These are phyloP conservation scores for Rhamnusium bicolor DNA, from an alignment of 2,888 invertebrate genomes.

Conservation along the genomic window DNA sequence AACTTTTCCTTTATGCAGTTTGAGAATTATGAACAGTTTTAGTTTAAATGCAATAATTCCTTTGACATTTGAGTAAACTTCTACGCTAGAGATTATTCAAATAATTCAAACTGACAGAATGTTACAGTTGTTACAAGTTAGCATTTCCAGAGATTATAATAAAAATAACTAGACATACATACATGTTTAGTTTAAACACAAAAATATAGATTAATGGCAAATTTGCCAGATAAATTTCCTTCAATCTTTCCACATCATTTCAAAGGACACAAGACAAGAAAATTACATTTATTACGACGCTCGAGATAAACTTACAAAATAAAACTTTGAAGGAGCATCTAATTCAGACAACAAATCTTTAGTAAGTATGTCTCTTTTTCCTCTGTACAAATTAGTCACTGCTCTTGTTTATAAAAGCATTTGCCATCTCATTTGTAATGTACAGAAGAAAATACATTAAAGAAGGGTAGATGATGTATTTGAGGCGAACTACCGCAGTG, in stretches of 20 bases:
- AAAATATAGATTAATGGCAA: constrained; percentile 34
- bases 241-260: constrained; percentile 38
- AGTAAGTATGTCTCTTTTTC: constrained; percentile 45
- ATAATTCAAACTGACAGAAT: background rate
- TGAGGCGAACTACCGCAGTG: constrained; percentile 1
- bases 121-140: background rate
- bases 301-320: constrained; percentile 55
- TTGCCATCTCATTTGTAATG: constrained; percentile 18
- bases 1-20: background rate
- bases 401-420: constrained; percentile 34
- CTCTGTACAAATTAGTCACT: constrained; percentile 46
- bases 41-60: background rate
- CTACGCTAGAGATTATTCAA: constrained; percentile 3
- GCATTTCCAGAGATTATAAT: background rate
- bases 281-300: constrained; percentile 54
- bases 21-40: background rate
- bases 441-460: constrained; percentile 25
- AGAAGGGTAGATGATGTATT: constrained; percentile 26
- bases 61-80: constrained; percentile 1
- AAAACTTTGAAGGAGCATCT: constrained; percentile 52
- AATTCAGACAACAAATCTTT: constrained; percentile 58
- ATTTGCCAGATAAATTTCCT: constrained; percentile 30
- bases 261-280: constrained; percentile 37
- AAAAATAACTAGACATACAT: no score
- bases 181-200: no score